Percentiles rank a stretch among this genome's conserved stretches.
Evolutionary conservation across 2,113 vertebrate genomes (phyloP).

Genomic region (Cinclus cinclus): DNA sequence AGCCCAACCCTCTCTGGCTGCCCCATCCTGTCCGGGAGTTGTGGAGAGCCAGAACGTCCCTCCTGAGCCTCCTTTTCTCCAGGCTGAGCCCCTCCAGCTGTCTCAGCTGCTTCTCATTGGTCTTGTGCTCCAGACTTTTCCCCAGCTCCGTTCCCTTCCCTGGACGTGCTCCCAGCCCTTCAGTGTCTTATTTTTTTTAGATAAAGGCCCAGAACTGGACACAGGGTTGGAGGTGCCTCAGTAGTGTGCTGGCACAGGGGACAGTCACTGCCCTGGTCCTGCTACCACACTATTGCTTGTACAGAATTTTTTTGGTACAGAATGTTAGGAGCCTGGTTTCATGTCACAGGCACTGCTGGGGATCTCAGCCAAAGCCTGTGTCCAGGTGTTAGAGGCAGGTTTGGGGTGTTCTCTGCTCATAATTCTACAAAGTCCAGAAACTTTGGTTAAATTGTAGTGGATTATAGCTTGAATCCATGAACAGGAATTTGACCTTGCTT

Average conservation of each 20-base stretch:
- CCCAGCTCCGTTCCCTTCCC: background rate
- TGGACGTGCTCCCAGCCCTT: background rate
- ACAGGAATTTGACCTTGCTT: background rate
- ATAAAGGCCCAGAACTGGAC: too few relatives aligned
- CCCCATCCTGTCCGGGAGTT: background rate
- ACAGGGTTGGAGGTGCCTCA: background rate
- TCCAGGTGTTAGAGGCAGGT: background rate
- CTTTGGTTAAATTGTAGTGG: background rate
- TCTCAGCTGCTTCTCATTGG: background rate
- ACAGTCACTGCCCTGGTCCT: background rate
- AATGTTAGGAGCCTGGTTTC: background rate
- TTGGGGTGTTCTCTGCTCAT: background rate
- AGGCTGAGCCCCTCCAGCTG: background rate
- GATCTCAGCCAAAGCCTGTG: background rate
- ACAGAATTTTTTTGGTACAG: background rate
- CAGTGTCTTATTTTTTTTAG: too few relatives aligned
- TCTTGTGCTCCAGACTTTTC: background rate
- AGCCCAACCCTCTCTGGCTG: fast-evolving
- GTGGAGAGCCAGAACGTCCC: background rate
- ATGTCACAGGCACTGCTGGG: background rate
- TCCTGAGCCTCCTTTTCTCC: background rate
- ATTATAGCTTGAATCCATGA: background rate
- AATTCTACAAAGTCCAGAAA: background rate
- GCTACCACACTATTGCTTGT: background rate
- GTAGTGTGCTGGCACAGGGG: background rate